These are phyloP conservation scores for Porites australiensis DNA, from an alignment of 64 coral and sea anemone genomes.

Conservation along the genomic window DNA sequence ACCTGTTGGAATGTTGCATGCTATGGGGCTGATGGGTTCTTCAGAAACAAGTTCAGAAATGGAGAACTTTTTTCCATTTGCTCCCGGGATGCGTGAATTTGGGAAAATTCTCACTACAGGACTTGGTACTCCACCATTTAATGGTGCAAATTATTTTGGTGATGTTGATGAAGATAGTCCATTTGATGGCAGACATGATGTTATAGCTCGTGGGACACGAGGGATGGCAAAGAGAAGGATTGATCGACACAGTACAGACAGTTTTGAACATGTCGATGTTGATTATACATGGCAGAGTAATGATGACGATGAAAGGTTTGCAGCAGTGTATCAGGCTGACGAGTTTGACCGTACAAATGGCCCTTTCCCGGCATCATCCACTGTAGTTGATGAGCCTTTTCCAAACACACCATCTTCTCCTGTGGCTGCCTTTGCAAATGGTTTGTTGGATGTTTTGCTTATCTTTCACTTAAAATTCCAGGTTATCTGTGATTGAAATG, in stretches of 20 bases:
- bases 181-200: not conserved
- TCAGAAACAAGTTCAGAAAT: not conserved
- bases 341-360: conserved; percentile 11
- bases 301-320: conserved; percentile 51
- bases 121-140: not conserved
- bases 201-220: not conserved
- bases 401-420: too few relatives aligned
- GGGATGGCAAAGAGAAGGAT: not conserved
- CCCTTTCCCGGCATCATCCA: not conserved
- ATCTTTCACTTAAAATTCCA: too few relatives aligned
- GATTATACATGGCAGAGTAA: too few relatives aligned
- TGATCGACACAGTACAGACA: not conserved
- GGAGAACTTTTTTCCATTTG: not conserved
- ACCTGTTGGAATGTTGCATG: conserved; percentile 21
- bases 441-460: too few relatives aligned
- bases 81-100: not conserved
- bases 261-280: not conserved
- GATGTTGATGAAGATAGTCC: not conserved
- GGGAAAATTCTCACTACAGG: conserved; percentile 4
- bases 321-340: conserved; percentile 18
- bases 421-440: too few relatives aligned
- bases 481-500: too few relatives aligned
- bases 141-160: conserved; percentile 16
- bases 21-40: conserved; percentile 18
- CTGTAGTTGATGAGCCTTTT: not conserved